phyloP scores from a whole-genome alignment of 2,113 vertebrate species.

The Micronycteris hirsuta region DNA sequence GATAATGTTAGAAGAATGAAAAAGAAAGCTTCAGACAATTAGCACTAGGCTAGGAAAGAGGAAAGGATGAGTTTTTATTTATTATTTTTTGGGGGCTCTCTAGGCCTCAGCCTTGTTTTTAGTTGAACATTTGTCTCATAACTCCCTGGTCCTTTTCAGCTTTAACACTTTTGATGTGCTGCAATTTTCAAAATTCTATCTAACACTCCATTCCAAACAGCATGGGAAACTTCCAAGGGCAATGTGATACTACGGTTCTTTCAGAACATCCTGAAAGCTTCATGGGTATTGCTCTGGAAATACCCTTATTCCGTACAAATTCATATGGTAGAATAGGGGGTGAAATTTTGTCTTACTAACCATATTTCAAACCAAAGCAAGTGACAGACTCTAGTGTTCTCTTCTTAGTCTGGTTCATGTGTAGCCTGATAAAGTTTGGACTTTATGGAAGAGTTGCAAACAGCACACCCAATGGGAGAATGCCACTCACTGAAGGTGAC shows the following conservation, averaged over 20 bases:
- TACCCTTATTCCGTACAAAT: not conserved
- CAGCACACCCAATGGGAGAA: not conserved
- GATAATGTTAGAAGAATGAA: conserved; percentile 26
- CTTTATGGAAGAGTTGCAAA: not conserved
- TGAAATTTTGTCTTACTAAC: not conserved
- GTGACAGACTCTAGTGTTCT: not conserved
- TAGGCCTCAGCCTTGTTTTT: not conserved
- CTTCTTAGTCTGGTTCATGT: not conserved
- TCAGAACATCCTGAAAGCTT: not conserved
- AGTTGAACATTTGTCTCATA: not conserved
- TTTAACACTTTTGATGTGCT: not conserved
- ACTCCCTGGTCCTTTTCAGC: not conserved
- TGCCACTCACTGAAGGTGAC: not conserved
- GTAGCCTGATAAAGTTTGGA: not conserved
- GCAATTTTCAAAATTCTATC: not conserved
- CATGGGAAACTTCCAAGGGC: not conserved
- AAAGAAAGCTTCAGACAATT: conserved; percentile 26
- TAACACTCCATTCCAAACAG: not conserved
- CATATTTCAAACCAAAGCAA: not conserved
- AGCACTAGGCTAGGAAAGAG: not conserved
- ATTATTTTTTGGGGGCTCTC: not conserved
- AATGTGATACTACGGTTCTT: not conserved
- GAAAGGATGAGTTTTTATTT: not conserved
- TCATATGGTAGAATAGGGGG: not conserved
- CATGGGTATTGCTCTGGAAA: not conserved